Base-by-base conservation (phyloP, 2,888 invertebrate genomes). In the Nephrocerus scutellatus region DNA sequence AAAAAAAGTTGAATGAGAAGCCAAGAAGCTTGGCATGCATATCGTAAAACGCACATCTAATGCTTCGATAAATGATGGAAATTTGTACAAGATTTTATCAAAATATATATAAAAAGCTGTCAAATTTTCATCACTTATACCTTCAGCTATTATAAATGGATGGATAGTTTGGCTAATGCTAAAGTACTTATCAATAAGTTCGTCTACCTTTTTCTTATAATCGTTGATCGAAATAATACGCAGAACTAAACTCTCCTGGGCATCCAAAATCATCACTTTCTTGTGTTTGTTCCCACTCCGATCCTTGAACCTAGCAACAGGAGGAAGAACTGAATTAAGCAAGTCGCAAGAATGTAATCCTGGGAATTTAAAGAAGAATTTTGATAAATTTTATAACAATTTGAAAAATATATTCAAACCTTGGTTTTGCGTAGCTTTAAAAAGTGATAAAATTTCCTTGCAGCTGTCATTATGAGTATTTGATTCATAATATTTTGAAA, bases 41-140 rank as follows among this genome's bases (percentile, higher is more conserved):
- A 12, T 29, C 13, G 28, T 36, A 7, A 36, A 36, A 9, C 36
- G 30, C 10, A 22, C 13, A 13, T 29, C 36, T 6, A 36, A 13
- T 6, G 28, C 9, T 6, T 36, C 23, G n/a, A 36, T 16, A 21
- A 29, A 36, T 3, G n/a, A 14, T 18, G 18, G n/a, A 12, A 23
- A 23, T 15, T 32, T 32, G 9, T 32, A 32, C 16, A 32, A 23
- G 21, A 9, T 32, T 16, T 22, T 30, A 12, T 30, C 18, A 8
- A 36, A 18, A 18, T 36, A 36, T 13, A 36, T 23, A 18, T 12
- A 36, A 16, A n/a, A 36, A 13, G 10, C n/a, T n/a, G n/a, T n/a
- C n/a, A n/a, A n/a, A n/a, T n/a, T n/a, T n/a, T n/a, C n/a, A n/a
- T n/a, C n/a, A n/a, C n/a, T n/a, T n/a, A n/a, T n/a, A n/a, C n/a